phyloP scores from a whole-genome alignment of 2,888 invertebrate species.

The Thecocarcelia acutangulata region DNA sequence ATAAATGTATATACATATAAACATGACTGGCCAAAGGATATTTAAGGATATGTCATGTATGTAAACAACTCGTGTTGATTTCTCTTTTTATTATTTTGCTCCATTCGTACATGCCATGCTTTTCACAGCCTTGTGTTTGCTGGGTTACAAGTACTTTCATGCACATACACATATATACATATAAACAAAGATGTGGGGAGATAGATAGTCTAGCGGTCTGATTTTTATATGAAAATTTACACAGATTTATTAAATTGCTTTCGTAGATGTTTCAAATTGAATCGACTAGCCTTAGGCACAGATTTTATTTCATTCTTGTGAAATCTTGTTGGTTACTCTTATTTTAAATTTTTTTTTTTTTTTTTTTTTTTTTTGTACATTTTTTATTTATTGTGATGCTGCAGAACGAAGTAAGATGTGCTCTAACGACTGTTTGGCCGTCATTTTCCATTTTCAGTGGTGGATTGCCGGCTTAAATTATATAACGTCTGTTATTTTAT shows the following conservation, averaged over 20 bases:
- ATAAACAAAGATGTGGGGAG: neutral
- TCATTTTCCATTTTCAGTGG: constrained; percentile 46
- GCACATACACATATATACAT: no score
- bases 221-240: constrained; percentile 71
- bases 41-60: no score
- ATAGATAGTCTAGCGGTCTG: constrained; percentile 43
- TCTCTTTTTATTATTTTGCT: no score
- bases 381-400: constrained; percentile 21
- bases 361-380: constrained; percentile 9
- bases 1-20: no score
- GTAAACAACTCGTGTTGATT: no score
- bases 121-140: neutral
- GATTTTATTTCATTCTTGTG: constrained; percentile 66
- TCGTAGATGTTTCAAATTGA: constrained; percentile 80
- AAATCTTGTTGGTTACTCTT: constrained; percentile 46
- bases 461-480: constrained; percentile 49
- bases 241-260: constrained; percentile 80
- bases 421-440: constrained; percentile 30
- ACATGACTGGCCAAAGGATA: no score
- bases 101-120: no score
- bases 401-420: constrained; percentile 11
- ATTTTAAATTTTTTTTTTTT: constrained; percentile 41
- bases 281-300: constrained; percentile 72
- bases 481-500: constrained; percentile 40
- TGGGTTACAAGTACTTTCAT: constrained; percentile 13